Evolutionary conservation across 1,140 invertebrate genomes (phyloP), one percentile per base, ranked within the genome.

Genomic region (Orussus abietinus): DNA sequence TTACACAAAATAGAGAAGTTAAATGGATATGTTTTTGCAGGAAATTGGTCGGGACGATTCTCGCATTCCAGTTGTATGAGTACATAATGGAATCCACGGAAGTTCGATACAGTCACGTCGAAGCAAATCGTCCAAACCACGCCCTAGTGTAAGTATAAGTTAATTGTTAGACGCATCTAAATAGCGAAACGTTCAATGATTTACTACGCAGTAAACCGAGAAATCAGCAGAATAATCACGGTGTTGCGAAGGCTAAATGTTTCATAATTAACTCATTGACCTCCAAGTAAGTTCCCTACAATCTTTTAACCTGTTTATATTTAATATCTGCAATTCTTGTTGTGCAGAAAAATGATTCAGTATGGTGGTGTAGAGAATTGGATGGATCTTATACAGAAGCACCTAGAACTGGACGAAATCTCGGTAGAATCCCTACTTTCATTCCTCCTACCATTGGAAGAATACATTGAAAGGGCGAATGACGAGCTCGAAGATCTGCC

Each of bases 41-140:
- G 4, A 75, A 77, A 61, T 64, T 75, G 42, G 40, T 73, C 15
- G 75, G 75, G 1, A 66, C 51, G 5, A 45, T 76, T 13, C 43
- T 76, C 5, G 65, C 64, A 30, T 77, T 76, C 42, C 75, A 76
- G 58, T 42, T 77, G 0, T 65, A 73, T 15, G 55, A 72, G 30
- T 59, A 65, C 14, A 29, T 67, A 6, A 55, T 60, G 46, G 50
- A 59, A 6, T 55, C 61, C 4, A 66, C 51, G 10, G 55, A 66
- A 55, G 42, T 62, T 22, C 42, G 62, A 59, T 57, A 58, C 2
- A 47, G 59, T 4, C 33, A 53, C 1, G 58, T 74, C 14, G 22
- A 38, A 22, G 33, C 45, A 22, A 60, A 56, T 36, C 20, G 42
- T 9, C 45, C 50, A 7, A 61, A 62, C 9, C 19, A 28, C 4